Evolutionary conservation across 2,888 invertebrate genomes (phyloP), one percentile per base, ranked within the genome.

Genomic region (Pteria penguin): DNA sequence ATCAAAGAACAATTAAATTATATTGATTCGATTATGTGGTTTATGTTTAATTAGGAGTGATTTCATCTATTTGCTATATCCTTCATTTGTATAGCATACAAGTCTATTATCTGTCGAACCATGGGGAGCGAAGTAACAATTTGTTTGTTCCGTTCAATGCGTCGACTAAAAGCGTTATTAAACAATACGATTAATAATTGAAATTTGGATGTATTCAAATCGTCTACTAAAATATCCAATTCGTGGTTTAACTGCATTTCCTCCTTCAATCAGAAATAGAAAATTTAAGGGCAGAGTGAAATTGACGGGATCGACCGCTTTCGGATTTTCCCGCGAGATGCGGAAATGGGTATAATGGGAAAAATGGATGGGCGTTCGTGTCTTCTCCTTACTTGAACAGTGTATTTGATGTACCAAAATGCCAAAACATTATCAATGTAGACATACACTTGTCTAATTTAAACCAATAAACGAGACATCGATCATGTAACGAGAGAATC

Each of bases 11-110:
- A 68, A 68, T 68, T 57, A 57, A 33, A 29, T 60, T 60, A 22
- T 68, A 68, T 68, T 68, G 68, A 68, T 68, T 68, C 24, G 32
- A 68, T 68, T 68, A 68, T 52, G 31, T 57, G 57, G 68, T 68
- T 68, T 68, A 68, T 55, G 55, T 57, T 52, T 57, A 68, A 68
- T 68, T 68, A 68, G 68, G 57, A 33, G 26, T 68, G 68, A 68
- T 68, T 68, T 68, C 57, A 55, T 33, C 31, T 22, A 57, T 32
- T 29, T 68, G n/a, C 8, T 68, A 32, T 68, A 52, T 68, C 24
- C 57, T 8, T 32, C 24, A n/a, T 55, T 45, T 33, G 57, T 18
- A 18, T 29, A 60, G 2, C 60, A 29, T 18, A 14, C 27, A 26
- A 22, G 26, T 24, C 11, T 60, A 26, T 26, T 60, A 60, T 60